phyloP scores from a whole-genome alignment of 2,113 vertebrate species.

The Peromyscus leucopus region DNA sequence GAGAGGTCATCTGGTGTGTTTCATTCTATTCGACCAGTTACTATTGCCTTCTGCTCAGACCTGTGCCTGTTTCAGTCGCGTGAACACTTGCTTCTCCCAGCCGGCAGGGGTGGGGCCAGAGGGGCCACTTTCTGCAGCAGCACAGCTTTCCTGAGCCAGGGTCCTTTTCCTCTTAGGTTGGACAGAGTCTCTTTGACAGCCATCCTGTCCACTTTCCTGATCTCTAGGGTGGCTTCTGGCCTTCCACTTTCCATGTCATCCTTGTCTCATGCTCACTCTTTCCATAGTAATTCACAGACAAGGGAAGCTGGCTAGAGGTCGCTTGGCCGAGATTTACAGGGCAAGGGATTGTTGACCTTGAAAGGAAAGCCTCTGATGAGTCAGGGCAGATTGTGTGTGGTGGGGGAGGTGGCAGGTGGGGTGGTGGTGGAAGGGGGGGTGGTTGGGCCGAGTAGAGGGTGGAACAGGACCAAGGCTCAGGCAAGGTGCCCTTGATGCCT shows the following conservation, averaged over 20 bases:
- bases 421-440: background rate
- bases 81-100: background rate
- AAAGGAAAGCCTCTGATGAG: background rate
- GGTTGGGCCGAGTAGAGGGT: background rate
- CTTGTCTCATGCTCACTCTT: conserved; percentile 7
- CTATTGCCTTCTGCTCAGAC: background rate
- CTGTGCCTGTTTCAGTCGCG: background rate
- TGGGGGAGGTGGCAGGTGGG: background rate
- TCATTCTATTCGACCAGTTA: background rate
- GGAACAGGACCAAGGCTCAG: background rate
- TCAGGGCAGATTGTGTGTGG: too few relatives aligned
- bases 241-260: background rate
- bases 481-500: background rate
- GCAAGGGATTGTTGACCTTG: background rate
- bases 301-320: background rate
- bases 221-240: background rate
- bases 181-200: background rate
- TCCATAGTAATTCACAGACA: conserved; percentile 20
- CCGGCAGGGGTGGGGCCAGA: background rate
- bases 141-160: background rate
- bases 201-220: background rate
- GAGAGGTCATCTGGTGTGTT: background rate
- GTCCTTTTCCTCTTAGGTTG: background rate
- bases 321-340: background rate
- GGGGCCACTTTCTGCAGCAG: background rate